A percentile compares a stretch with the other conserved stretches of the same genome.
These are phyloP conservation scores for Cyanoderma ruficeps DNA, from an alignment of 2,113 vertebrate genomes.

Conservation along the genomic window DNA sequence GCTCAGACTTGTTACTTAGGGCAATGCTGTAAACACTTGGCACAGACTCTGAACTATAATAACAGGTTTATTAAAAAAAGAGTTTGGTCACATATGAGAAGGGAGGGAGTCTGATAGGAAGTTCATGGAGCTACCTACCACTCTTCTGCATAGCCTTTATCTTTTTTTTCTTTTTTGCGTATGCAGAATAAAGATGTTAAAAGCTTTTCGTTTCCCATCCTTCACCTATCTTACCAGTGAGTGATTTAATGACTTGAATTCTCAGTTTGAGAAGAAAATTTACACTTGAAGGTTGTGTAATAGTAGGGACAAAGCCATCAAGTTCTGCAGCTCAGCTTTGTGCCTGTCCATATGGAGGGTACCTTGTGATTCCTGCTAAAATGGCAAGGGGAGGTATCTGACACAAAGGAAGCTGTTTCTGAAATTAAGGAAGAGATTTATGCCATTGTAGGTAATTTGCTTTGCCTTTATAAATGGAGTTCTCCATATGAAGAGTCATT, in stretches of 20 bases:
- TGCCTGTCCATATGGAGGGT: background rate
- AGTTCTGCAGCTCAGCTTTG: background rate
- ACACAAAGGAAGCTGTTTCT: background rate
- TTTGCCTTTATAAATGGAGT: background rate
- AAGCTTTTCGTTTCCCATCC: background rate
- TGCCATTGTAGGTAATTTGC: background rate
- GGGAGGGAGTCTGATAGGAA: background rate
- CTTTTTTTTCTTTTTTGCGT: background rate
- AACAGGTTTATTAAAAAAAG: conserved; percentile 35
- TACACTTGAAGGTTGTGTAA: background rate
- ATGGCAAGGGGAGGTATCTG: background rate
- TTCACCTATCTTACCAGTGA: background rate
- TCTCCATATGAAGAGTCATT: background rate
- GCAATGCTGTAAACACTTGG: conserved; percentile 53
- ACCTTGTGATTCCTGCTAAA: background rate
- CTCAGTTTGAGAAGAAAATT: background rate
- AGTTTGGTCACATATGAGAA: conserved; percentile 31
- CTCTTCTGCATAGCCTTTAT: background rate
- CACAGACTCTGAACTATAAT: conserved; percentile 10
- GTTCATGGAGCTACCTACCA: background rate
- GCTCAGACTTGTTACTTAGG: conserved; percentile 45
- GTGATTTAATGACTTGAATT: background rate
- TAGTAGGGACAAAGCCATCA: background rate
- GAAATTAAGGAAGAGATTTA: background rate
- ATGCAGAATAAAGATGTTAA: background rate